Base-by-base conservation (phyloP, 2,888 invertebrate genomes). In the Bombylius discolor region DNA sequence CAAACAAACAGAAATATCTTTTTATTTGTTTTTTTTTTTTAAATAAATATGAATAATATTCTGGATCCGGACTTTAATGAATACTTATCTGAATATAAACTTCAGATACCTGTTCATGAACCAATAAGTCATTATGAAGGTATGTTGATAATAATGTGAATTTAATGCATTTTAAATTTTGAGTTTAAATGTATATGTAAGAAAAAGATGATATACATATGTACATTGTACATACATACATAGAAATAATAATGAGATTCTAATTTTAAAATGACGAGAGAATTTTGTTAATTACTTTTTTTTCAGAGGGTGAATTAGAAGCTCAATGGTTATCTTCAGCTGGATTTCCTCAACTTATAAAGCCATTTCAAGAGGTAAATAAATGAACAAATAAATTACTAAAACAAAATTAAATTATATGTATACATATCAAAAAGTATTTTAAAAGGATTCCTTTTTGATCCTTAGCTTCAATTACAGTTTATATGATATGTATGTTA, bases 271-370 rank as follows among this genome's bases (percentile, higher is more conserved):
- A 39, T 39, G 39, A 9, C 39, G 23, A 23, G 23, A 23, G 23
- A 23, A 23, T 23, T 23, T 23, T 23, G 23, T 23, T 23, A 23
- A 23, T 23, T 23, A 23, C 2, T 3, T 23, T 51, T 47, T 44
- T 49, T 69, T 33, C 65, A 78, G 78, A 78, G 64, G 80, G 79
- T 11, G 78, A 79, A 64, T 68, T 75, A 61, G 80, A 80, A 63
- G 76, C 77, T 8, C 77, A 76, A 59, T 80, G 80, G 79, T 64
- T 80, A 47, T 71, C 75, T 46, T 69, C 77, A 13, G 79, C 78
- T 32, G 80, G 80, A 36, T 77, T 77, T 65, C 71, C 76, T 4
- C 75, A 77, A 62, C 67, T 80, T 52, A 73, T 76, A 13, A 75
- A 74, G 62, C 73, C 76, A 33, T 77, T 75, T 62, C 70, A 74